Conservation (phyloP, 2,888 invertebrate genomes). For the Drosophila birchii region DNA sequence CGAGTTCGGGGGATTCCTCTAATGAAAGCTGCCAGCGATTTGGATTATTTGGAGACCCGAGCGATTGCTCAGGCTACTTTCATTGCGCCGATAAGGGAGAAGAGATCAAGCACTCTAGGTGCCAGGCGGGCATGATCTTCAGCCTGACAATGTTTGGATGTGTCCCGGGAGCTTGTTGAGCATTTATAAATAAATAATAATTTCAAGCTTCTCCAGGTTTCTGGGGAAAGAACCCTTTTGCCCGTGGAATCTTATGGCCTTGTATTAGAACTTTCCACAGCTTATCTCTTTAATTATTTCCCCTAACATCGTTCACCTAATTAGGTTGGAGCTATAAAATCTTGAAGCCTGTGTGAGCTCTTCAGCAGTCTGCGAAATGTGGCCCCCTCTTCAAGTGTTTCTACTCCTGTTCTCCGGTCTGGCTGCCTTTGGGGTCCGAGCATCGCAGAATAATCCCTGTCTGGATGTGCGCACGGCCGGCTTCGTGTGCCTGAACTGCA, state of each 20-base stretch:
- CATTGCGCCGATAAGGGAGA: slow-evolving; percentile 70
- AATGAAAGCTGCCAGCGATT: slow-evolving; percentile 35
- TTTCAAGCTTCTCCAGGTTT: neutral
- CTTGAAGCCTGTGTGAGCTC: neutral
- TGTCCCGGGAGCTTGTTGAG: slow-evolving; percentile 49
- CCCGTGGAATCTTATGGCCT: too few species aligned
- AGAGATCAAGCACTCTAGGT: slow-evolving; percentile 30
- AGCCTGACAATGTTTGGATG: slow-evolving; percentile 41
- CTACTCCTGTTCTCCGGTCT: slow-evolving; percentile 29
- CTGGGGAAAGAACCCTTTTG: neutral
- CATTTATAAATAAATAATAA: neutral
- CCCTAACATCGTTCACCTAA: slow-evolving; percentile 7
- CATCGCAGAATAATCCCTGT: slow-evolving; percentile 69
- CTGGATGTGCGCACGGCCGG: slow-evolving; percentile 64
- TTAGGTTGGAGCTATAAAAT: slow-evolving; percentile 52
- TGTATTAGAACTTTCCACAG: neutral
- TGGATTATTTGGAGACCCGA: slow-evolving; percentile 73
- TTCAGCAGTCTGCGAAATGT: slow-evolving; percentile 57
- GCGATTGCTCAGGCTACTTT: slow-evolving; percentile 77
- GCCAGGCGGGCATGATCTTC: slow-evolving; percentile 43
- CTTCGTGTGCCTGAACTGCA: slow-evolving; percentile 74
- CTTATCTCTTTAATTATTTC: slow-evolving; percentile 43
- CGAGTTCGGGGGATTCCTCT: neutral
- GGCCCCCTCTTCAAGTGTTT: slow-evolving; percentile 22
- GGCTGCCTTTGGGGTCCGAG: slow-evolving; percentile 28